Evolutionary conservation across 2,113 vertebrate species (phyloP).

Genomic region (Tyto alba): DNA sequence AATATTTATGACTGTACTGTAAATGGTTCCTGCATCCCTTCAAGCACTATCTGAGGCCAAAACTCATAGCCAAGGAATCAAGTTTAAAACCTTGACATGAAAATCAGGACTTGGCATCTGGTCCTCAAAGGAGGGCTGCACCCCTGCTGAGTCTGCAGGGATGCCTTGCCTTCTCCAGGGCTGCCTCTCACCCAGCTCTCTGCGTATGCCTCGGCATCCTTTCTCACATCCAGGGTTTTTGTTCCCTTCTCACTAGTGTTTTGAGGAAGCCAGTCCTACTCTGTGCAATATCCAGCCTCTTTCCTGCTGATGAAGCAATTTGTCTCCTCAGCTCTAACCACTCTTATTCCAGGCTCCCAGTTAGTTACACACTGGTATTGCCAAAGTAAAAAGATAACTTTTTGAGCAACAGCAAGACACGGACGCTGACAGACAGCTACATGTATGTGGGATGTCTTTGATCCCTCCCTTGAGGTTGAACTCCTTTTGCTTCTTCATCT

Average conservation of each 20-base stretch:
- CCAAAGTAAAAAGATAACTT: neutral
- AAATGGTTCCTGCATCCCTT: neutral
- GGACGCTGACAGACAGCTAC: neutral
- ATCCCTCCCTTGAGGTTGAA: neutral
- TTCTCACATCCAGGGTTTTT: neutral
- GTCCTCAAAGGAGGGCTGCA: neutral
- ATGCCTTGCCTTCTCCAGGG: neutral
- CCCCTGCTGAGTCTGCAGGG: neutral
- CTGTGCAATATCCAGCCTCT: neutral
- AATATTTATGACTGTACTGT: neutral
- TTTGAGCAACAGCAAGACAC: neutral
- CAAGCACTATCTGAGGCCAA: neutral
- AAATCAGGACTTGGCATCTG: neutral
- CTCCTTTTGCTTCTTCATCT: neutral
- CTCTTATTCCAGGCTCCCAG: neutral
- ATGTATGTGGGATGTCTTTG: neutral
- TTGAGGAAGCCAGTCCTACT: neutral
- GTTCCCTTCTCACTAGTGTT: neutral
- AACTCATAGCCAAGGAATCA: neutral
- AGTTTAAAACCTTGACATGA: neutral
- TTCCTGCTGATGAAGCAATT: neutral
- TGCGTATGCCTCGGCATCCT: neutral
- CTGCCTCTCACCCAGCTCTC: rapidly evolving
- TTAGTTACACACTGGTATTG: neutral
- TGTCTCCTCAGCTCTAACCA: neutral